A percentile compares a stretch with the other conserved stretches of the same genome.
These are phyloP conservation scores for Chiridota heheva DNA, from an alignment of 35 echinoderm and acorn worm genomes.

Conservation along the genomic window DNA sequence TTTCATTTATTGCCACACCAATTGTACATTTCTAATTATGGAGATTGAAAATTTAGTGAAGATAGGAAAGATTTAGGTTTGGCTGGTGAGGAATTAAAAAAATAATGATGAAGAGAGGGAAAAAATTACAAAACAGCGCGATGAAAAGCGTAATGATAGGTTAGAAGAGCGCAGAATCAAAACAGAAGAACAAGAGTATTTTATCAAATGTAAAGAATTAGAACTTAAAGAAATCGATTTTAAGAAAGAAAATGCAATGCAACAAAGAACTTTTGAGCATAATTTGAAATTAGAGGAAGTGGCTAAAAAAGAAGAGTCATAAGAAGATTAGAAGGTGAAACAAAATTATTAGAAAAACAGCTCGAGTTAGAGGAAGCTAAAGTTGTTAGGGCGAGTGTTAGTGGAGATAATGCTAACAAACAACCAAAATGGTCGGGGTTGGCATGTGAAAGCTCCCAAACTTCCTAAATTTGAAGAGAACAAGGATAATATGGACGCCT, in stretches of 20 bases:
- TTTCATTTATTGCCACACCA: no score
- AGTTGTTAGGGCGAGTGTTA: background rate
- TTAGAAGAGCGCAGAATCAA: no score
- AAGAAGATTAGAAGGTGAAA: background rate
- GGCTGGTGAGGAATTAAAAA: background rate
- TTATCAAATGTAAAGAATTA: no score
- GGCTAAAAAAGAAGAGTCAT: background rate
- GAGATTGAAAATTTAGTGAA: background rate
- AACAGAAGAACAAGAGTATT: no score
- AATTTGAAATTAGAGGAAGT: background rate
- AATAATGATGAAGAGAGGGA: background rate
- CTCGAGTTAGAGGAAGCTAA: background rate
- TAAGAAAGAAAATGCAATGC: no score
- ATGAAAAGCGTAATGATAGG: no score
- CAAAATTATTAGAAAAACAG: background rate
- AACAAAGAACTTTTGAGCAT: no score
- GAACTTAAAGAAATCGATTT: no score
- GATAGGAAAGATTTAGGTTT: background rate
- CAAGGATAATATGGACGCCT: slow-evolving; percentile 48
- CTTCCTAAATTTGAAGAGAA: slow-evolving; percentile 17
- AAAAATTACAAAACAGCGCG: background rate
- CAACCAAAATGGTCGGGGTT: background rate
- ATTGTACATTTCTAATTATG: background rate
- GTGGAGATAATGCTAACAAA: background rate
- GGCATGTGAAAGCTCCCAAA: background rate